Evolutionary conservation across 2,888 invertebrate species (phyloP), one percentile per base, ranked within the genome.

Genomic region (Marronus borbonicus): DNA sequence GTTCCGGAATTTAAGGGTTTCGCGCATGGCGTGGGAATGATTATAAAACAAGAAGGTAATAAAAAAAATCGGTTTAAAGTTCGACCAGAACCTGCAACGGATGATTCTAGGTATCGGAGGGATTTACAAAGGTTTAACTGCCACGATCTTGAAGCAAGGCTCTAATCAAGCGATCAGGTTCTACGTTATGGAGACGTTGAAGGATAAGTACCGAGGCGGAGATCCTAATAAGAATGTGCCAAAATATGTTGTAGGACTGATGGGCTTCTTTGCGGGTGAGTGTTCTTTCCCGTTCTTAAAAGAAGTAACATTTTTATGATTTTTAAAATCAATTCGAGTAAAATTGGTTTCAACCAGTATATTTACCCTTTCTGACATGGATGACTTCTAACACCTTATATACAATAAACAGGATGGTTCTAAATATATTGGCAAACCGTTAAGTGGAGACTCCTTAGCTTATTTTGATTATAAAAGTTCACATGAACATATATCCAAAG

Each of bases 141-240:
- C 99, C 0, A 99, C 99, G 0, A 95, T 99, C 80, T 92, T 99
- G 89, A 99, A 99, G 89, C 99, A 99, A 89, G 99, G 99, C 81
- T 96, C 96, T 75, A 99, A 99, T 90, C 99, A 99, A 89, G 99
- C 99, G 0, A 99, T 99, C 81, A 91, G 99, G 60, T 99, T 99
- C 91, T 99, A 94, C 88, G 97, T 98, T 44, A 95, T 99, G 94
- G 99, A 99, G 89, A 95, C 97, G 0, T 90, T 97, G 12, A 97
- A 99, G 87, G 97, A 98, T 86, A 91, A 94, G 92, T 98, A 97
- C 88, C 93, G 94, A 86, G 97, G 95, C 3, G 97, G 94, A 1
- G 98, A 98, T 88, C 92, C 93, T 52, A 93, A 92, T 82, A 96
- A 95, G 87, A 91, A 89, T 1, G 96, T 98, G 81, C 98, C 98